These are phyloP conservation scores for Tinea trinotella DNA, from an alignment of 2,888 invertebrate species.

Conservation along the genomic window DNA sequence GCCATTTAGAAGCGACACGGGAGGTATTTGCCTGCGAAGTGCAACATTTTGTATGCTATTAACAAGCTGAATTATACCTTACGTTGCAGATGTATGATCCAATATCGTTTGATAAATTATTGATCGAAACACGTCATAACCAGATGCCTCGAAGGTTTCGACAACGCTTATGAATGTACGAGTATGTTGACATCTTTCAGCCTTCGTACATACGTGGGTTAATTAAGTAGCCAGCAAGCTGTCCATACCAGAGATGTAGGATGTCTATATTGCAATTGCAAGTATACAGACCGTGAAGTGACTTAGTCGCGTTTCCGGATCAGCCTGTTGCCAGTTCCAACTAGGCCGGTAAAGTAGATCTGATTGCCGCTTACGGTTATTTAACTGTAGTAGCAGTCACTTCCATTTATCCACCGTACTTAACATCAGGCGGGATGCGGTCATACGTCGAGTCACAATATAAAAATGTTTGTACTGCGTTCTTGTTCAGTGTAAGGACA, in stretches of 20 bases:
- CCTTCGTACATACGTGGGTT: conserved; percentile 2
- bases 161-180: conserved; percentile 2
- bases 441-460: no score
- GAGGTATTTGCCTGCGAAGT: neutral
- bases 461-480: no score
- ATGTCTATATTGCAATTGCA: neutral
- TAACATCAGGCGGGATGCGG: no score
- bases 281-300: no score
- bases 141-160: conserved; percentile 8
- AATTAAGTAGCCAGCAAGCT: conserved; percentile 1
- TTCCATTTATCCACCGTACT: no score
- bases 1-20: neutral
- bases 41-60: neutral
- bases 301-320: no score
- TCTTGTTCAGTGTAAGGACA: no score
- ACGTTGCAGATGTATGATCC: neutral
- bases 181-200: conserved; percentile 4
- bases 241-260: conserved; percentile 4
- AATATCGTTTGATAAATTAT: neutral
- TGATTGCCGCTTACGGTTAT: no score
- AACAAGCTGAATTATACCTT: neutral
- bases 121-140: neutral
- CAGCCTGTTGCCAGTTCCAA: no score
- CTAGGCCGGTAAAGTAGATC: no score
- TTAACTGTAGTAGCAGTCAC: no score